Evolutionary conservation across 2,797 vertebrate species (phyloP).

Genomic region (Limnodromus scolopaceus): DNA sequence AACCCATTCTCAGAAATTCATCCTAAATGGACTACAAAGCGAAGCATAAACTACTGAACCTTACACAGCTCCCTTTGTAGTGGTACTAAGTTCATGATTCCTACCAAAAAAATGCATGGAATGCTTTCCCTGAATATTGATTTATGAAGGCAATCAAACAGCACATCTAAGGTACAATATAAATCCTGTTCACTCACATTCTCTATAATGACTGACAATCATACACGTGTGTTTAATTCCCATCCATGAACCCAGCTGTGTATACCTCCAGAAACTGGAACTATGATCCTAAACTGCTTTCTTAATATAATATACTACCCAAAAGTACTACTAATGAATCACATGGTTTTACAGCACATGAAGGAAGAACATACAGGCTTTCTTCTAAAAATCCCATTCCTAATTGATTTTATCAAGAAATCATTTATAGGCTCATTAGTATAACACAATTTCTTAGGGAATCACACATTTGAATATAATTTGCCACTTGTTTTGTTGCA

Average conservation of each 20-base stretch:
- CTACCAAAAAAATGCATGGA: background rate
- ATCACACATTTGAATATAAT: conserved; percentile 18
- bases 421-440: background rate
- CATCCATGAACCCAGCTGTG: background rate
- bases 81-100: background rate
- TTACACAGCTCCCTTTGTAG: background rate
- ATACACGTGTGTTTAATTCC: background rate
- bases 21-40: background rate
- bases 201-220: background rate
- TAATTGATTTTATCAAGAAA: background rate
- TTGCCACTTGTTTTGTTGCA: conserved; percentile 8
- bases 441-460: background rate
- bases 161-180: background rate
- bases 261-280: background rate
- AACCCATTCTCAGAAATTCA: background rate
- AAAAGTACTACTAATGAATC: background rate
- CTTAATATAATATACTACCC: background rate
- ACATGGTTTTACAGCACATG: background rate
- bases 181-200: background rate
- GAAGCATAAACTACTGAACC: background rate
- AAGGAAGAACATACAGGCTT: background rate
- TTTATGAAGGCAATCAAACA: background rate
- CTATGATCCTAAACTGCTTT: background rate
- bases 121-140: background rate
- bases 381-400: background rate